phyloP scores from a whole-genome alignment of 2,888 invertebrate species.

The Ctena decussata region DNA sequence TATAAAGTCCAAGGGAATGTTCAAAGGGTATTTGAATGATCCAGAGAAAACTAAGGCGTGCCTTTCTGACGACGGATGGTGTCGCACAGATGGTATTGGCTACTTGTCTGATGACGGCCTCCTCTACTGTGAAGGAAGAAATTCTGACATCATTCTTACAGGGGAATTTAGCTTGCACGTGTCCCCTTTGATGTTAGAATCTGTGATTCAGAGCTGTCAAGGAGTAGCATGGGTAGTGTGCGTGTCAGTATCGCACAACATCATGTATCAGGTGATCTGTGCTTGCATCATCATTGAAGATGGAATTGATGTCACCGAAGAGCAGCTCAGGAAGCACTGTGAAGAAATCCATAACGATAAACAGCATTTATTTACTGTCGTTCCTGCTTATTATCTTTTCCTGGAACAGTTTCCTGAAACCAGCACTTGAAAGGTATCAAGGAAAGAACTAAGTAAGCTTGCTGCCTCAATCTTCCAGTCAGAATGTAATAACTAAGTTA shows the following conservation, averaged over 20 bases:
- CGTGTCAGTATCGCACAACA: constrained; percentile 54
- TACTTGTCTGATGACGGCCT: constrained; percentile 23
- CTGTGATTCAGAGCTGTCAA: constrained; percentile 8
- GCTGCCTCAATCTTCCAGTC: too few relatives aligned
- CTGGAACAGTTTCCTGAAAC: constrained; percentile 49
- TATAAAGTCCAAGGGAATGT: not conserved
- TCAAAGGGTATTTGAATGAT: constrained; percentile 34
- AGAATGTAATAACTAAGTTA: too few relatives aligned
- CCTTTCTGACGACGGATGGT: constrained; percentile 25
- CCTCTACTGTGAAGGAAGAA: constrained; percentile 32
- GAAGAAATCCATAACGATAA: constrained; percentile 41
- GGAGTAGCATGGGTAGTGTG: constrained; percentile 28
- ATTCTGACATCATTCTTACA: constrained; percentile 34
- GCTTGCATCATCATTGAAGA: constrained; percentile 40
- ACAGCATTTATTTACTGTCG: constrained; percentile 38
- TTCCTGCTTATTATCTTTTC: constrained; percentile 54
- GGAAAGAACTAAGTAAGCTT: constrained; percentile 16
- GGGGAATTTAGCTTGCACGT: constrained; percentile 50
- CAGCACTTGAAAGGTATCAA: constrained; percentile 34
- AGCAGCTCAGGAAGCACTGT: constrained; percentile 29
- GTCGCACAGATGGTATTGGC: constrained; percentile 16
- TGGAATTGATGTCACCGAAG: constrained; percentile 50
- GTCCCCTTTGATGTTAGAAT: constrained; percentile 34
- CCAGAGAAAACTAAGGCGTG: constrained; percentile 8
- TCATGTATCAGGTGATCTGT: too few relatives aligned